Base-by-base conservation (phyloP, 1,140 invertebrate species). In the Diachasma alloeum region DNA sequence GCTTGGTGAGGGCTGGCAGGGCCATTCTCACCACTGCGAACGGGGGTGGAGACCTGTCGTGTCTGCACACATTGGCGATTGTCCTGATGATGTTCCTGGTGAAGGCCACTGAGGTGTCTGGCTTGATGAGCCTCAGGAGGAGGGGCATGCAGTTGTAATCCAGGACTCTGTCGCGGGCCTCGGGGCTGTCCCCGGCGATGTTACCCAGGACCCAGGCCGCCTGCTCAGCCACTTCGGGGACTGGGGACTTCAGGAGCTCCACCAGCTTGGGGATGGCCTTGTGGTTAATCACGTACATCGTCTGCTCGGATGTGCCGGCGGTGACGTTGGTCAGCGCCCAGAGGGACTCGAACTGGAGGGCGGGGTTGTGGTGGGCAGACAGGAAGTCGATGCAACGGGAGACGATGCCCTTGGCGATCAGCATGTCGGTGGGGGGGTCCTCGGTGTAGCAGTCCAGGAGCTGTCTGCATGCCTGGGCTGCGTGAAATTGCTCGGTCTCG, bases 261-360 rank as follows among this genome's bases (percentile, higher is more conserved):
- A 99, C 91, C 79, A 99, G 93, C 75, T 94, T 93, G 6, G 96
- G 95, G 42, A 99, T 93, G 15, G 97, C 98, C 48, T 96, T 95
- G 84, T 93, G 88, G 83, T 95, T 92, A 6, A 98, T 94, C 39
- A 99, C 96, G 63, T 93, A 94, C 78, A 94, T 92, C 2, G 97
- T 99, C 89, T 99, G 97, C 19, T 94, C 92, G 10, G 96, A 94
- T 6, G 95, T 97, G 15, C 98, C 98, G 0, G 97, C 99, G 11
- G 98, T 98, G 79, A 99, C 97, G 85, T 99, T 99, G 39, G 98
- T 99, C 22, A 99, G 87, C 0, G 97, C 97, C 98, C 98, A 99
- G 0, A 98, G 95, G 31, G 98, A 95, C 91, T 99, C 98, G 91
- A 99, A 99, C 88, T 99, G 98, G 11, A 99, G 88, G 69, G 93